phyloP scores from a whole-genome alignment of 2,888 invertebrate genomes.

The Cactoblastis cactorum region DNA sequence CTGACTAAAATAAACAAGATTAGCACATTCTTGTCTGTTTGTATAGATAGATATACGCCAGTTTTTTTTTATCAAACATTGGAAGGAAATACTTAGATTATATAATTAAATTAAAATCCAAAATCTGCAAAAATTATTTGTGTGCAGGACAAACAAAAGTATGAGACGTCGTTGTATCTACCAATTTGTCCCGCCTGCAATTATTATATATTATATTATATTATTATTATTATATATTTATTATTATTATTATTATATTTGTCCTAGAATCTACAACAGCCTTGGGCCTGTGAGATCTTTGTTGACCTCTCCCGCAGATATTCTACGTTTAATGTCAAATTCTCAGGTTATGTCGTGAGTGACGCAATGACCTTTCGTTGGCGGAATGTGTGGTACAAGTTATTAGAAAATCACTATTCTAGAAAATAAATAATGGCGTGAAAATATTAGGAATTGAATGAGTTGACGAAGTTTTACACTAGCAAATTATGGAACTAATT shows the following conservation, averaged over 20 bases:
- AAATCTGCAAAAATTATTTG: background rate
- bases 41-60: background rate
- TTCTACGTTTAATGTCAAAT: conserved; percentile 47
- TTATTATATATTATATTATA: background rate
- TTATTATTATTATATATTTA: background rate
- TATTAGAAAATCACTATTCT: background rate
- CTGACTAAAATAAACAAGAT: background rate
- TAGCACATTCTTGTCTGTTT: background rate
- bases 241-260: too few species aligned
- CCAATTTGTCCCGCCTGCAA: too few species aligned
- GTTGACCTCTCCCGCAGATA: conserved; percentile 34
- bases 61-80: too few species aligned
- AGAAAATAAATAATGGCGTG: too few species aligned
- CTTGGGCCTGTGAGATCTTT: conserved; percentile 17
- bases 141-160: too few species aligned
- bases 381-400: conserved; percentile 7
- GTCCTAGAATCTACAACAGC: conserved; percentile 21
- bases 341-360: conserved; percentile 31
- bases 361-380: conserved; percentile 26
- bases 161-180: too few species aligned
- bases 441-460: too few species aligned
- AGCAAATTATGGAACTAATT: too few species aligned
- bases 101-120: background rate
- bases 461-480: too few species aligned
- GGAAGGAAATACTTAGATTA: background rate